Evolutionary conservation across 2,113 vertebrate genomes (phyloP).

Genomic region (Seriola quinqueradiata): DNA sequence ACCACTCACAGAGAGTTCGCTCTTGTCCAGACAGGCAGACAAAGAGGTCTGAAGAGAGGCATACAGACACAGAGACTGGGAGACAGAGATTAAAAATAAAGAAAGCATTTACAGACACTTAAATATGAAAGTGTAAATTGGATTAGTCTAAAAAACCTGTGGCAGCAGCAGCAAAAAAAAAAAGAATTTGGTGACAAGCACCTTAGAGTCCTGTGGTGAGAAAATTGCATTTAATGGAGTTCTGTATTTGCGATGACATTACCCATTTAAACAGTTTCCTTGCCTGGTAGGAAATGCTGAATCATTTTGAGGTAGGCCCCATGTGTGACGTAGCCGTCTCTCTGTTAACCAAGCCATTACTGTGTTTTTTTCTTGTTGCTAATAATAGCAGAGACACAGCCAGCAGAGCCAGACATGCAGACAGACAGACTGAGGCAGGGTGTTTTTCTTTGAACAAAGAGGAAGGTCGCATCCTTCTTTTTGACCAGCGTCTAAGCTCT

Average conservation of each 20-base stretch:
- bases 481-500: conserved; percentile 20
- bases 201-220: background rate
- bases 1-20: conserved; percentile 32
- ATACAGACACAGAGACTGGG: background rate
- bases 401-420: conserved; percentile 55
- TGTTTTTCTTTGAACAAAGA: conserved; percentile 42
- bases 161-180: background rate
- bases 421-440: conserved; percentile 40
- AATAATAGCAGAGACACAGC: conserved; percentile 75
- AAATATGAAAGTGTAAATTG: background rate
- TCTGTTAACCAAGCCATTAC: conserved; percentile 36
- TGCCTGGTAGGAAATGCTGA: conserved; percentile 60
- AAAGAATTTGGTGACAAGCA: background rate
- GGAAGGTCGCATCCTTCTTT: background rate
- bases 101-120: background rate
- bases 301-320: conserved; percentile 57
- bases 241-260: background rate
- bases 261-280: background rate
- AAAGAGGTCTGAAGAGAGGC: conserved; percentile 26
- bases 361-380: conserved; percentile 46
- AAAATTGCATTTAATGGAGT: background rate
- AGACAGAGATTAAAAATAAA: background rate
- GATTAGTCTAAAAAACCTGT: background rate
- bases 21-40: conserved; percentile 22
- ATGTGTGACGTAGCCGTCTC: conserved; percentile 42